These are phyloP conservation scores for Acridotheres tristis DNA, from an alignment of 2,797 vertebrate species.

Conservation along the genomic window DNA sequence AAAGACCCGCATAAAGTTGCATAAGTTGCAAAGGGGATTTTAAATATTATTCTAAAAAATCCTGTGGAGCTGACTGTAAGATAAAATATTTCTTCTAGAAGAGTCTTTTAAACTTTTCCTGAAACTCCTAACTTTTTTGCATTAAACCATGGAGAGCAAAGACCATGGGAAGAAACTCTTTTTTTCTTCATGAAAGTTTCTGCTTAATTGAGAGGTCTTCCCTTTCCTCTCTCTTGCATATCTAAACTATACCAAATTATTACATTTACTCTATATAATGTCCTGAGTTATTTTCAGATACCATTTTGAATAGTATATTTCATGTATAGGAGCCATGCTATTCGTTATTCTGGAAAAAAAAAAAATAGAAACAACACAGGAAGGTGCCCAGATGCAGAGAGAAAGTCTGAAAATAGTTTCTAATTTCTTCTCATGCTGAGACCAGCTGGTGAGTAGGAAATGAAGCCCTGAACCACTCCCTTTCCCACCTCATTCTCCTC, in stretches of 20 bases:
- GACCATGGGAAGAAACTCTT: not conserved
- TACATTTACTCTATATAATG: not conserved
- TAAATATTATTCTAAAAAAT: not conserved
- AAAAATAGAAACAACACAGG: not conserved
- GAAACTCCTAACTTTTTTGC: not conserved
- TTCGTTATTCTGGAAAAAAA: not conserved
- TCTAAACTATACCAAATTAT: not conserved
- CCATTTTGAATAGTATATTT: not conserved
- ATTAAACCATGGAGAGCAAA: not conserved
- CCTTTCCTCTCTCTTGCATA: not conserved
- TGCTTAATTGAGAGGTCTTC: not conserved
- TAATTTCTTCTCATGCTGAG: not conserved
- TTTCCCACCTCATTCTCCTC: not conserved
- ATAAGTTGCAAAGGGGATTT: not conserved
- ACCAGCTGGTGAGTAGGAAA: not conserved
- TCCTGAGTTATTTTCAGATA: not conserved
- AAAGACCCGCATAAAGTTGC: not conserved
- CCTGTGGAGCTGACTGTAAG: not conserved
- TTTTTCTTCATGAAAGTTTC: not conserved
- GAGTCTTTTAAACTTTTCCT: not conserved
- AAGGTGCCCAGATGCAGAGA: not conserved
- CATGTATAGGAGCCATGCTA: not conserved
- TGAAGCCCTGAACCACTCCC: not conserved
- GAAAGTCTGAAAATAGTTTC: not conserved
- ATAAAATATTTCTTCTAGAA: not conserved